Base-by-base conservation (phyloP, 92 coral and sea anemone genomes). In the Micromussa lordhowensis region DNA sequence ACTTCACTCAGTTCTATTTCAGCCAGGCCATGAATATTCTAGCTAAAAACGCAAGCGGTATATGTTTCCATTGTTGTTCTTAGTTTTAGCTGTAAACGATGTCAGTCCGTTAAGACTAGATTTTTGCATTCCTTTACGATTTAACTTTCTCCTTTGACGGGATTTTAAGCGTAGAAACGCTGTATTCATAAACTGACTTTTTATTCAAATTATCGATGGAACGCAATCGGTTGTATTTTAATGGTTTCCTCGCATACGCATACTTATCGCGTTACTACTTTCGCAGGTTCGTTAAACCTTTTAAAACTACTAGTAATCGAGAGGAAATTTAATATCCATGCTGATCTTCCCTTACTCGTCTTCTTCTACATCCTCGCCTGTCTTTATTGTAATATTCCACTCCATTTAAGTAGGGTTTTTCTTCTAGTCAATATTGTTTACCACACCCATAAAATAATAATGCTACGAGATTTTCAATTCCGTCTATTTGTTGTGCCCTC, bases 371-470 rank as follows among this genome's bases (percentile, higher is more conserved):
- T 16, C 36, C 53, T 30, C 3, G 29, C 54, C 13, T 58, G 18
- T 36, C 30, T 79, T 79, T 55, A 19, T 18, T 49, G 24, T 19
- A 30, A 12, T 13, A 30, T 1, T 3, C 34, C 22, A 38, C 11
- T 44, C 30, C 63, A 48, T 15, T 26, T 28, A 6, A 19, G 11
- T 80, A 7, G 51, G 12, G 30, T 26, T 29, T 78, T 57, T 80
- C 22, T 80, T 59, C 1, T 9, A 14, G 36, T 73, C n/a, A 0
- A 40, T 44, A n/a, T n/a, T 78, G 53, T 78, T 22, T 12, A 36
- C 83, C 83, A 59, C 83, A 80, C 83, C 83, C 71, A 80, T 57
- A 59, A 15, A 79, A 31, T 54, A 31, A 13, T 59, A 19, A n/a
- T 11, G 35, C 82, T 5, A 79, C 10, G 18, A 6, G 26, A 30